Conservation (phyloP, 2,113 vertebrate species). For the Boleophthalmus pectinirostris region DNA sequence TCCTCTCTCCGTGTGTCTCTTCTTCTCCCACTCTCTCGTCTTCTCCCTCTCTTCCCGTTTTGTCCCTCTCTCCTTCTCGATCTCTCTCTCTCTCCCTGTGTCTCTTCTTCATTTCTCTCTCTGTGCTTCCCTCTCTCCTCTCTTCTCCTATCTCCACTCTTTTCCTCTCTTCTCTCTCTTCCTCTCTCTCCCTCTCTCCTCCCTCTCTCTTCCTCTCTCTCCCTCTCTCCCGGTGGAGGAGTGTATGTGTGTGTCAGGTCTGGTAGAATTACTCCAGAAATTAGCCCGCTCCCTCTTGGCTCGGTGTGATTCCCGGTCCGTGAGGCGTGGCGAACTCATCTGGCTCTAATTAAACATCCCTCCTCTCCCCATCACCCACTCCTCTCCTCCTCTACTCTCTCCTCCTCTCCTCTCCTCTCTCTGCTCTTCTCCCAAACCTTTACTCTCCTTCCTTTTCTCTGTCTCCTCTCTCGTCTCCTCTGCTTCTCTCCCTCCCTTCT, state of each 20-base stretch:
- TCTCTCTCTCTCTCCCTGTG: too few species aligned
- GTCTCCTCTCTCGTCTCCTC: too few species aligned
- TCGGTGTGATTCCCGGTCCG: constrained; percentile 77
- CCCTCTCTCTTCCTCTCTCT: neutral
- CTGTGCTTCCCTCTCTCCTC: neutral
- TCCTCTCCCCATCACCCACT: neutral
- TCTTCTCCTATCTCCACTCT: neutral
- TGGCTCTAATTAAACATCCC: constrained; percentile 76
- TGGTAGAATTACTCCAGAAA: constrained; percentile 76
- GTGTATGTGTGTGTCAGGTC: constrained; percentile 25
- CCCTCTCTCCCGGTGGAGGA: constrained; percentile 35
- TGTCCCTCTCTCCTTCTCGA: too few species aligned
- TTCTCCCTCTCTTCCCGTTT: too few species aligned
- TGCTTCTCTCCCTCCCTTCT: neutral
- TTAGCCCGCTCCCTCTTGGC: constrained; percentile 69
- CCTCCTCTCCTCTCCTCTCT: neutral
- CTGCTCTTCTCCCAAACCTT: too few species aligned
- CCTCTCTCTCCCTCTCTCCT: neutral
- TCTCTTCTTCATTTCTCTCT: neutral
- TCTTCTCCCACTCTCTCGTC: too few species aligned
- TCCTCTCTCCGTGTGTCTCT: too few species aligned
- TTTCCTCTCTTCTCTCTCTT: neutral
- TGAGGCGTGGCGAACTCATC: constrained; percentile 70
- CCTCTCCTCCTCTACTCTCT: neutral
- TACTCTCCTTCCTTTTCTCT: too few species aligned